These are phyloP conservation scores for Sterna hirundo DNA, from an alignment of 2,113 vertebrate species.

Conservation along the genomic window DNA sequence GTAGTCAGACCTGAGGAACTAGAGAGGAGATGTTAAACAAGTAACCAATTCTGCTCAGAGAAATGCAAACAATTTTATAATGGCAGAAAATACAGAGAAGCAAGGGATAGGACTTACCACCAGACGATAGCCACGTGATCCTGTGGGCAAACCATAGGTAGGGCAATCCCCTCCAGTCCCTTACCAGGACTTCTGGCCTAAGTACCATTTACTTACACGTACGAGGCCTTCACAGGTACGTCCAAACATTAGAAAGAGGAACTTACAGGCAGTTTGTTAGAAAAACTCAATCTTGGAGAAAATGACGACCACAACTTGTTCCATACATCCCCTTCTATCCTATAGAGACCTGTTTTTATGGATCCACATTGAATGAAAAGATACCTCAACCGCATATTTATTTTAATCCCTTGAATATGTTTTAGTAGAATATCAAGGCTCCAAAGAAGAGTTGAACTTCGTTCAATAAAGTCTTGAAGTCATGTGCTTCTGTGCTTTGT, in stretches of 20 bases:
- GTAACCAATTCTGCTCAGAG: background rate
- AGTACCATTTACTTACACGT: background rate
- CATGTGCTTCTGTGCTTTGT: background rate
- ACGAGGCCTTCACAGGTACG: background rate
- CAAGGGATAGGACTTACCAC: background rate
- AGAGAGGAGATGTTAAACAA: constrained; percentile 14
- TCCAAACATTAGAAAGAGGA: background rate
- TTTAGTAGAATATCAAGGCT: background rate
- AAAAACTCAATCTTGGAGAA: background rate
- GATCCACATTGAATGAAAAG: background rate
- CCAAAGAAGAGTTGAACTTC: background rate
- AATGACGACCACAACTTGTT: background rate
- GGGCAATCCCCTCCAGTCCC: background rate
- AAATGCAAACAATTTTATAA: background rate
- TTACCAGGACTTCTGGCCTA: background rate
- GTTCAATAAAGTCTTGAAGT: background rate
- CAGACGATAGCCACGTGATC: background rate
- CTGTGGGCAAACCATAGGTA: background rate
- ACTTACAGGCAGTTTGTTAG: background rate
- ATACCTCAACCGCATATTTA: background rate
- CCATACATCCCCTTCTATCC: background rate
- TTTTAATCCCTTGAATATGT: background rate
- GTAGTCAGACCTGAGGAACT: constrained; percentile 88
- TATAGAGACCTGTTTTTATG: background rate
- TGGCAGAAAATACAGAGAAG: background rate